Evolutionary conservation across 2,113 vertebrate species (phyloP), one percentile per base, ranked within the genome.

Genomic region (Indicator maculatus): DNA sequence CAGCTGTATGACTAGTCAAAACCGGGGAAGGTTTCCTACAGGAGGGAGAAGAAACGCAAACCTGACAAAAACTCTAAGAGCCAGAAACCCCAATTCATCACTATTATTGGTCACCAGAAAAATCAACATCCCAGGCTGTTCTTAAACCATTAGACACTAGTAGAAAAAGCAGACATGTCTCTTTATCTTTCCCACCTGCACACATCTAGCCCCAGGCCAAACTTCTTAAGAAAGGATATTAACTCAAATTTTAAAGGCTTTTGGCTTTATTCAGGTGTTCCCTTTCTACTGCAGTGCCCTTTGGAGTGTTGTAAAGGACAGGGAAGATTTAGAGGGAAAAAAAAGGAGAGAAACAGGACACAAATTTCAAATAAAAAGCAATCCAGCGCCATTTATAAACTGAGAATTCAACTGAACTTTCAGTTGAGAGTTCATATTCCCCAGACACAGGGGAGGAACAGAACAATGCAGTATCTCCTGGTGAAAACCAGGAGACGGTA

Each of bases 301-400:
- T 87, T 85, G 64, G 83, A 94, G 92, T 2, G 26, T 53, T 65
- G 44, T 11, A 80, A 90, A 93, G 88, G 87, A 72, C 93, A 67
- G 78, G 83, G 30, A n/a, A 76, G 56, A 82, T 74, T 76, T 73
- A 84, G 66, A 83, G 69, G 60, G 36, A 59, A 20, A 28, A 52
- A 86, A 72, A n/a, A 69, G 38, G 13, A 88, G 33, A 69, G 63
- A 83, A 75, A 76, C 38, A 47, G 79, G 44, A 47, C 0, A 9
- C 77, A 55, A 30, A 65, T 59, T 24, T 81, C 67, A 59, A 73
- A 79, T 56, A 82, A 84, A 88, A 92, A 91, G 56, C 88, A 93
- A 84, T 74, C 7, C 83, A 84, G 55, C 16, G 55, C 30, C 30
- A 44, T 41, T 31, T 52, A 58, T 41, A 85, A 90, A 89, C 7